A percentile compares a stretch with the other conserved stretches of the same genome.
phyloP scores from a whole-genome alignment of 2,113 vertebrate species.

The Suricata suricatta region DNA sequence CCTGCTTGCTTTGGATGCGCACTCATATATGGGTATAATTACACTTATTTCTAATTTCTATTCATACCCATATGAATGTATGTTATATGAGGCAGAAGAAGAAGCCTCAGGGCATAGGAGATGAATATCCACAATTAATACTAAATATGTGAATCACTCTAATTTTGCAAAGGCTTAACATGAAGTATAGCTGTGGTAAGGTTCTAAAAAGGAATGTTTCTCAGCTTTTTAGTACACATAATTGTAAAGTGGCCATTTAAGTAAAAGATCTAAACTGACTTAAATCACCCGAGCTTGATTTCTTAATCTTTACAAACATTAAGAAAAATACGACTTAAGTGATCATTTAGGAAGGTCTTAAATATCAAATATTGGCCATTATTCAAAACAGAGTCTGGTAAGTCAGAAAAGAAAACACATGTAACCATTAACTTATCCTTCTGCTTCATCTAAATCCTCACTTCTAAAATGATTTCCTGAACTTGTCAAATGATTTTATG shows the following conservation, averaged over 20 bases:
- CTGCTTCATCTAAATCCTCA: conserved; percentile 29
- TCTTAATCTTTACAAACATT: conserved; percentile 26
- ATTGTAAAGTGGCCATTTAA: conserved; percentile 39
- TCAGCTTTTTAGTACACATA: background rate
- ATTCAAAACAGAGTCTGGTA: conserved; percentile 16
- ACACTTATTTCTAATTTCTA: background rate
- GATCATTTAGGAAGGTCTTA: conserved; percentile 32
- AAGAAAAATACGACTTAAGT: background rate
- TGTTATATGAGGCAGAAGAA: background rate
- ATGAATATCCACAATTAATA: background rate
- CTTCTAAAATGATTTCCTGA: conserved; percentile 50
- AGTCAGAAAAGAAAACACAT: background rate
- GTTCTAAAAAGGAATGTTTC: background rate
- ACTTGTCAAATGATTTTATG: conserved; percentile 16
- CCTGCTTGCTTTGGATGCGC: background rate
- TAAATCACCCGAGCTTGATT: background rate
- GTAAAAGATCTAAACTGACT: conserved; percentile 16
- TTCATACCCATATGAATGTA: background rate
- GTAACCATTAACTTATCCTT: conserved; percentile 20
- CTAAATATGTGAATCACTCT: background rate
- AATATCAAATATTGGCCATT: background rate
- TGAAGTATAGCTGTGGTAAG: background rate
- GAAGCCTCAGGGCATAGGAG: background rate
- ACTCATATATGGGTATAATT: background rate
- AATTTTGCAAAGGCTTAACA: background rate